Evolutionary conservation across 1,140 invertebrate species (phyloP).

Genomic region (Atta texana): DNA sequence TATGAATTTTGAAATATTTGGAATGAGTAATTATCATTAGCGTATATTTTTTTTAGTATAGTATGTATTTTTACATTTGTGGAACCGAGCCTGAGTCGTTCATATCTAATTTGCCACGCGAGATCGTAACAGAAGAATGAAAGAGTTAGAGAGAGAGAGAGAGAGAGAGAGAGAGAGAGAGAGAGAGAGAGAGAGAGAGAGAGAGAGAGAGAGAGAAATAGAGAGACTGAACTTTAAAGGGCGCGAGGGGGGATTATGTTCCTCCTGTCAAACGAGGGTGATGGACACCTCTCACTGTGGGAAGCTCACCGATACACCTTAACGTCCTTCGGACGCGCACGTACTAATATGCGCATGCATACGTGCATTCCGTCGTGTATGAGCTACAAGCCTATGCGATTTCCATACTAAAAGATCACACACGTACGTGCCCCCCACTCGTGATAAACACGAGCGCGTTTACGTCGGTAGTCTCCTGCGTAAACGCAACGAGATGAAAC

Average conservation of each 20-base stretch:
- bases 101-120: neutral
- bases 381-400: conserved; percentile 7
- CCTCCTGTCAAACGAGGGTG: conserved; percentile 85
- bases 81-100: too few relatives aligned
- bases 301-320: conserved; percentile 79
- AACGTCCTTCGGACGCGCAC: conserved; percentile 71
- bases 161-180: conserved; percentile 18
- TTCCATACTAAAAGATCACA: conserved; percentile 63
- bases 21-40: too few relatives aligned
- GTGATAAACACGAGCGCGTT: conserved; percentile 50
- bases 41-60: too few relatives aligned
- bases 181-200: conserved; percentile 1
- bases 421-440: conserved; percentile 53
- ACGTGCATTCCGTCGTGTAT: neutral
- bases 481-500: conserved; percentile 61
- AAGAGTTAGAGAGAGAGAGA: conserved; percentile 15
- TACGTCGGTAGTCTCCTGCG: conserved; percentile 41
- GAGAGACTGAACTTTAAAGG: conserved; percentile 38
- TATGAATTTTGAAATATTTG: too few relatives aligned
- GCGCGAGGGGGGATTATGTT: conserved; percentile 77
- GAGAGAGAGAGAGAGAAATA: conserved; percentile 25
- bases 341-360: conserved; percentile 60
- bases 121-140: conserved; percentile 1
- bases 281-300: conserved; percentile 85
- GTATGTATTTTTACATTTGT: too few relatives aligned